Conservation (phyloP, 2,888 invertebrate species). For the Cerceris ruficornis region DNA sequence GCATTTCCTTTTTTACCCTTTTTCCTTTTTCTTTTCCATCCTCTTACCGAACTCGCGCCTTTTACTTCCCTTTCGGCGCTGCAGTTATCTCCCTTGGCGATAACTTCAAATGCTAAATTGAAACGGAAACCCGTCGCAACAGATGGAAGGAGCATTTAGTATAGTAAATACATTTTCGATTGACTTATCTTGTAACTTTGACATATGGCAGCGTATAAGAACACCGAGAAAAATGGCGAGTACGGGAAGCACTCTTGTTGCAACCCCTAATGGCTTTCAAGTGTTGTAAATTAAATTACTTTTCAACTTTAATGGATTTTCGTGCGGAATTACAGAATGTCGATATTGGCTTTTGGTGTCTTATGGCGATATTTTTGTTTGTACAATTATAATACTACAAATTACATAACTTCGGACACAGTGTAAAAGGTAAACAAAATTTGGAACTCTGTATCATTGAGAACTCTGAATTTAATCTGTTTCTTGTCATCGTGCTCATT, state of each 20-base stretch:
- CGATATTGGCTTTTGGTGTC: background rate
- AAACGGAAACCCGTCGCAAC: constrained; percentile 12
- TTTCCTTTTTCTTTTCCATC: background rate
- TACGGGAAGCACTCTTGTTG: constrained; percentile 28
- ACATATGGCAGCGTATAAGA: constrained; percentile 41
- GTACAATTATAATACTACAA: too few species aligned
- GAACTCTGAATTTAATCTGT: too few species aligned
- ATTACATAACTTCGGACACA: too few species aligned
- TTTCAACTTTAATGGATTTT: constrained; percentile 27
- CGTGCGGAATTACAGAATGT: background rate
- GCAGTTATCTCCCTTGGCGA: constrained; percentile 5
- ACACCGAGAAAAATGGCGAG: constrained; percentile 21
- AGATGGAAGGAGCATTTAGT: constrained; percentile 34
- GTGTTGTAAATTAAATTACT: constrained; percentile 46
- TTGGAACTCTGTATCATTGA: too few species aligned
- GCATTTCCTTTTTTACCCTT: background rate
- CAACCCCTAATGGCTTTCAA: constrained; percentile 45
- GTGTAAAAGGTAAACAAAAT: too few species aligned
- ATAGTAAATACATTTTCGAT: constrained; percentile 41
- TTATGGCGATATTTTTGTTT: background rate
- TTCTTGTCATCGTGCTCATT: too few species aligned
- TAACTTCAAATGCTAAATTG: constrained; percentile 17
- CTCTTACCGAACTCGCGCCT: background rate
- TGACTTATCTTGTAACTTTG: constrained; percentile 37
- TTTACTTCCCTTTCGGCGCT: background rate